These are phyloP conservation scores for Thunnus maccoyii DNA, from an alignment of 2,113 vertebrate genomes.

Conservation along the genomic window DNA sequence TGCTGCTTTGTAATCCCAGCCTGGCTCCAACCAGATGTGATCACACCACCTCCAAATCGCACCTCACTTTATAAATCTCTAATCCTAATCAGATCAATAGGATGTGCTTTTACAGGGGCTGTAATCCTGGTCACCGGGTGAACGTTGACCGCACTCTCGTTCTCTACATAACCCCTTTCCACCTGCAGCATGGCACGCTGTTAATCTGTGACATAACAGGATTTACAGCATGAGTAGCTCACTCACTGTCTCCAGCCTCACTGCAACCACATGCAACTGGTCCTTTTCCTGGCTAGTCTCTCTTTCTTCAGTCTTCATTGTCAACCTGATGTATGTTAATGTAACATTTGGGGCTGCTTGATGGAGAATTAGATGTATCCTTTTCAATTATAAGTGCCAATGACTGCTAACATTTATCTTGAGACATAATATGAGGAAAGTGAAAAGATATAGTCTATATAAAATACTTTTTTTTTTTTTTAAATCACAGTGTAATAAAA, in stretches of 20 bases:
- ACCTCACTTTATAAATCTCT: background rate
- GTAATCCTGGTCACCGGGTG: conserved; percentile 35
- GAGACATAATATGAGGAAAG: too few species aligned
- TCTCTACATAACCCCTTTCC: background rate
- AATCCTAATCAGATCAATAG: conserved; percentile 54
- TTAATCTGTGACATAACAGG: conserved; percentile 70
- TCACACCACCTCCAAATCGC: conserved; percentile 27
- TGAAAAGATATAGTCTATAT: too few species aligned
- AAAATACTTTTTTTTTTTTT: too few species aligned
- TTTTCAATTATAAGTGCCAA: too few species aligned
- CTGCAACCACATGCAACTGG: background rate
- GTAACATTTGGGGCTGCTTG: too few species aligned
- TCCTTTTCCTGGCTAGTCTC: background rate
- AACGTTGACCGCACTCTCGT: conserved; percentile 1
- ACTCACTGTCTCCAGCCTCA: background rate
- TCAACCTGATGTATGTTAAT: background rate
- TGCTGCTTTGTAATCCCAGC: conserved; percentile 18
- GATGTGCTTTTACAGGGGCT: conserved; percentile 45
- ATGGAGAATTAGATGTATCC: too few species aligned
- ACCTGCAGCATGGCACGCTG: background rate
- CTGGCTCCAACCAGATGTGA: conserved; percentile 23
- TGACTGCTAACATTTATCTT: too few species aligned
- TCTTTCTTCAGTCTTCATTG: background rate
- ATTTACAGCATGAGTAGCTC: conserved; percentile 61
- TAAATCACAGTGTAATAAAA: too few species aligned